Conservation (phyloP, 1,140 invertebrate species). For the Cydia amplana region DNA sequence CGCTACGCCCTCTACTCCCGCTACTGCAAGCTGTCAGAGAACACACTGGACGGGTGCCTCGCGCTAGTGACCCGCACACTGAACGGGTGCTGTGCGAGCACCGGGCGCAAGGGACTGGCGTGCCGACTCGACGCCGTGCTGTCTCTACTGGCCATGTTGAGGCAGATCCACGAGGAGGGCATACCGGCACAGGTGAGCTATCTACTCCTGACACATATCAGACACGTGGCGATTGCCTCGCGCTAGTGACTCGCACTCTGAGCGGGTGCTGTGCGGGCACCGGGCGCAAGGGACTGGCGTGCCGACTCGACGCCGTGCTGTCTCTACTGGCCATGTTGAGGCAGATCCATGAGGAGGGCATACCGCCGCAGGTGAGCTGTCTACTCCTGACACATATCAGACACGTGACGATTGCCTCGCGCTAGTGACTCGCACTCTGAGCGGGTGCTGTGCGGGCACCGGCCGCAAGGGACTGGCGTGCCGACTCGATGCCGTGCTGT, state of each 20-base stretch:
- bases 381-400: too few species aligned
- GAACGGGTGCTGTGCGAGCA: slow-evolving; percentile 54
- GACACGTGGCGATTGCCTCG: slow-evolving; percentile 36
- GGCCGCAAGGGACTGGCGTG: slow-evolving; percentile 64
- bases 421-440: slow-evolving; percentile 47
- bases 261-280: slow-evolving; percentile 55
- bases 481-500: slow-evolving; percentile 53
- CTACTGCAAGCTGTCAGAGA: slow-evolving; percentile 61
- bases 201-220: too few species aligned
- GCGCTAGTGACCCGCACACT: slow-evolving; percentile 46
- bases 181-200: slow-evolving; percentile 62
- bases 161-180: slow-evolving; percentile 42
- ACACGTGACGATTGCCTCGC: slow-evolving; percentile 37
- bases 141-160: slow-evolving; percentile 53
- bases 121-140: slow-evolving; percentile 58
- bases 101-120: slow-evolving; percentile 60
- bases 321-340: slow-evolving; percentile 53
- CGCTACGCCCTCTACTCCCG: slow-evolving; percentile 57
- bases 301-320: slow-evolving; percentile 56
- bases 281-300: slow-evolving; percentile 62
- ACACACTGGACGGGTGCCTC: slow-evolving; percentile 50
- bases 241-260: slow-evolving; percentile 45
- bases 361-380: slow-evolving; percentile 61
- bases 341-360: slow-evolving; percentile 43
- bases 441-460: slow-evolving; percentile 53